These are phyloP conservation scores for Entomobrya proxima DNA, from an alignment of 2,888 invertebrate genomes.

Conservation along the genomic window DNA sequence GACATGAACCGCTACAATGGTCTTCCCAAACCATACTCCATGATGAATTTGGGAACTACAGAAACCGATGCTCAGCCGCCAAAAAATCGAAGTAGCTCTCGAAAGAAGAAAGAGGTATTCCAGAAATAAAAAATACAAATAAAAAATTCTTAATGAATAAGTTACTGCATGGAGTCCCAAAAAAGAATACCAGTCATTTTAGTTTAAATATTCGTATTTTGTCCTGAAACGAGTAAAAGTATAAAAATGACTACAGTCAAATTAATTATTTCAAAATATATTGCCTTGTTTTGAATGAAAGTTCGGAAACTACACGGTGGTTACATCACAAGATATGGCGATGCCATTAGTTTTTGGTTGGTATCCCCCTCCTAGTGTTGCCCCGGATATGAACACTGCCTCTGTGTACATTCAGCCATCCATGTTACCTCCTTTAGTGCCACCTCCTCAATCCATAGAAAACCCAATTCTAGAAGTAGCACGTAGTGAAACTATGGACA, in stretches of 20 bases:
- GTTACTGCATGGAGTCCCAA: slow-evolving; percentile 1
- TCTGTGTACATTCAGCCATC: slow-evolving; percentile 67
- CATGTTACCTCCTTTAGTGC: slow-evolving; percentile 63
- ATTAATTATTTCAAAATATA: slow-evolving; percentile 21
- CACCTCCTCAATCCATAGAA: slow-evolving; percentile 57
- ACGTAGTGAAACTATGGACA: slow-evolving; percentile 55
- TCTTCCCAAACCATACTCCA: slow-evolving; percentile 61
- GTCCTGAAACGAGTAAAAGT: neutral
- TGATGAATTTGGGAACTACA: slow-evolving; percentile 60
- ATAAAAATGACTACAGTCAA: neutral
- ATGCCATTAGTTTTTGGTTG: slow-evolving; percentile 73
- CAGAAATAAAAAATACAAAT: slow-evolving; percentile 42
- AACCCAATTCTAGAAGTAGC: slow-evolving; percentile 66
- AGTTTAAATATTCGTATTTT: neutral
- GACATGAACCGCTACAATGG: slow-evolving; percentile 57
- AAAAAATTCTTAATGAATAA: slow-evolving; percentile 15
- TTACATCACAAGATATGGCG: slow-evolving; percentile 70
- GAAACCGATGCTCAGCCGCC: slow-evolving; percentile 58
- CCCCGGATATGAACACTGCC: slow-evolving; percentile 67
- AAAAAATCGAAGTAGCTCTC: slow-evolving; percentile 62
- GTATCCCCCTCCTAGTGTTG: slow-evolving; percentile 69
- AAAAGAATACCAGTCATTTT: slow-evolving; percentile 5
- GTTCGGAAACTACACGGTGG: slow-evolving; percentile 73
- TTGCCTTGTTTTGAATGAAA: slow-evolving; percentile 66
- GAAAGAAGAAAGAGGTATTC: slow-evolving; percentile 72